Percentiles rank a stretch among this genome's conserved stretches.
Evolutionary conservation across 2,113 vertebrate genomes (phyloP).

Genomic region (Mustela nigripes): DNA sequence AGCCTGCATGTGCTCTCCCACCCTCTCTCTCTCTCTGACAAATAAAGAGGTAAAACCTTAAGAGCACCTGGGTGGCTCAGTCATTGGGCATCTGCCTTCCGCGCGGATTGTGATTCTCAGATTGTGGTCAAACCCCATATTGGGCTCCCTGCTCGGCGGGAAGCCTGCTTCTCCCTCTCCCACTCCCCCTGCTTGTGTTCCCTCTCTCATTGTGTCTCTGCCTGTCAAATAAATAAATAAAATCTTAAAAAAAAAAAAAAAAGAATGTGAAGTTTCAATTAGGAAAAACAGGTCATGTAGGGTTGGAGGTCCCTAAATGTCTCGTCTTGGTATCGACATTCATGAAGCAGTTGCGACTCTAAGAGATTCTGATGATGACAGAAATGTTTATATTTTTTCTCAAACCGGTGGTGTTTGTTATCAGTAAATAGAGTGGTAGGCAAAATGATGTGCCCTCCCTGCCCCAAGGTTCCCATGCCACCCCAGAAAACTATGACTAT

Average conservation of each 20-base stretch:
- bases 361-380: neutral
- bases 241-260: neutral
- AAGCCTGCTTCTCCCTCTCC: no score
- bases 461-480: neutral
- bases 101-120: fast-evolving
- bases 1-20: no score
- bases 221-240: neutral
- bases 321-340: neutral
- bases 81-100: no score
- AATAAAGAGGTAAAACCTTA: no score
- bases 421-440: neutral
- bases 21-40: no score
- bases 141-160: no score
- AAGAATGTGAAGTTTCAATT: neutral
- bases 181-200: no score
- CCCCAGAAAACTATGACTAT: neutral
- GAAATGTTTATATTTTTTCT: neutral
- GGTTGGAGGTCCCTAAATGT: neutral
- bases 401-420: neutral
- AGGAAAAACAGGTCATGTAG: neutral
- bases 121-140: no score
- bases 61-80: no score
- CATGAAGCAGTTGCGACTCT: neutral
- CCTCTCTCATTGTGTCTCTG: neutral
- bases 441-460: neutral